Evolutionary conservation across 2,797 vertebrate genomes (phyloP).

Genomic region (Hafferia zeledoni): DNA sequence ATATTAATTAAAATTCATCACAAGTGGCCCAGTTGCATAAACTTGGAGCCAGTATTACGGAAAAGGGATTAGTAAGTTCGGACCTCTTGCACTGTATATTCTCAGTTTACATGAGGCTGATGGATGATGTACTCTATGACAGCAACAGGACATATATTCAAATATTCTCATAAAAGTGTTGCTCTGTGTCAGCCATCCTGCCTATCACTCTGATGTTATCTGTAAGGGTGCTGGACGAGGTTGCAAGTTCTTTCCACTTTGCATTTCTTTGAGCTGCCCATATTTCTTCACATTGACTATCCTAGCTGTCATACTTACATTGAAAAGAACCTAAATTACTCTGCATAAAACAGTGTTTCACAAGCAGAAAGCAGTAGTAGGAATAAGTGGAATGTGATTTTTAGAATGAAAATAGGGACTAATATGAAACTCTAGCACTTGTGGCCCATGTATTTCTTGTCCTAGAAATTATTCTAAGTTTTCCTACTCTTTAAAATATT

Average conservation of each 20-base stretch:
- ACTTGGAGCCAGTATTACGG: neutral
- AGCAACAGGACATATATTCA: neutral
- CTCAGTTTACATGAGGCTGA: neutral
- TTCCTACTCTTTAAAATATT: neutral
- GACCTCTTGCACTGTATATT: neutral
- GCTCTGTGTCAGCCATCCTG: neutral
- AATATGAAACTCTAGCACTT: neutral
- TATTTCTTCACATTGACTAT: neutral
- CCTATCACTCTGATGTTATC: neutral
- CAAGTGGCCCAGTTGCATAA: neutral
- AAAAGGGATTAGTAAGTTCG: neutral
- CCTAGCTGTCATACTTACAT: neutral
- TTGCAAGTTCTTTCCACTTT: neutral
- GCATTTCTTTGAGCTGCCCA: neutral
- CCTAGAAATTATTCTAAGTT: neutral
- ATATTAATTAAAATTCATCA: neutral
- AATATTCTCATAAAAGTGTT: neutral
- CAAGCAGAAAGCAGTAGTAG: neutral
- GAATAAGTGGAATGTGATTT: neutral
- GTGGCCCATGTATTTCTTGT: neutral
- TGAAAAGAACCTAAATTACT: neutral
- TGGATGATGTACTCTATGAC: neutral
- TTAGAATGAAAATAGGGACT: neutral
- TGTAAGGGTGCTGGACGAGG: neutral
- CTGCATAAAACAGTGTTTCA: neutral